A percentile compares a stretch with the other conserved stretches of the same genome.
Evolutionary conservation across 2,113 vertebrate species (phyloP).

Genomic region (Toxostoma redivivum): DNA sequence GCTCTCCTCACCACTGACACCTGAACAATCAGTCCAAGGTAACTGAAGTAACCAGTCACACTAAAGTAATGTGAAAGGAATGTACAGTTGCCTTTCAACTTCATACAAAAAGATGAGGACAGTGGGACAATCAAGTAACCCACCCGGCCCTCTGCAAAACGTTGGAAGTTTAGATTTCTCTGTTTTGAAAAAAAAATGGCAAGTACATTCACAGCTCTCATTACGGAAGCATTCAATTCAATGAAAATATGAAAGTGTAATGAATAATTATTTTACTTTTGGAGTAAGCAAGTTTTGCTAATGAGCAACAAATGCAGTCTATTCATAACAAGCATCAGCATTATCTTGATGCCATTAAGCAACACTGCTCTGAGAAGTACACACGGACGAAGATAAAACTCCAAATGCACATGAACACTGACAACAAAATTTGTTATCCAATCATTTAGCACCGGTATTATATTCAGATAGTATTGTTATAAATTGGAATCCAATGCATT

Average conservation of each 20-base stretch:
- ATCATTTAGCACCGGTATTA: background rate
- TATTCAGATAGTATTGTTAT: background rate
- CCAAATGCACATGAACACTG: background rate
- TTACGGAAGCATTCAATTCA: background rate
- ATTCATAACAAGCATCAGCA: background rate
- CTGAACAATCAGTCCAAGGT: fast-evolving
- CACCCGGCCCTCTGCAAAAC: background rate
- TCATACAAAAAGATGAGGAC: background rate
- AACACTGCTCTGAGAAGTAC: background rate
- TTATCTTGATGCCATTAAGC: background rate
- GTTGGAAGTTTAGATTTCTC: background rate
- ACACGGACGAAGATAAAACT: background rate
- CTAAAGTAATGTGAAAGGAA: background rate
- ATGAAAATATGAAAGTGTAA: background rate
- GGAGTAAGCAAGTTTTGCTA: background rate
- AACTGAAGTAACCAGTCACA: background rate
- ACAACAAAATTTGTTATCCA: background rate
- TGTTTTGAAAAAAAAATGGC: background rate
- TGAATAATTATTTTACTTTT: background rate
- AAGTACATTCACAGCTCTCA: background rate
- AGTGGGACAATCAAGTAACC: background rate
- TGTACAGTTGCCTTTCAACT: background rate
- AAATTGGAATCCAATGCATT: background rate
- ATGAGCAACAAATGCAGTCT: background rate
- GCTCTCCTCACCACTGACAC: background rate